Base-by-base conservation (phyloP, 2,888 invertebrate species). In the Amphipoea oculea region DNA sequence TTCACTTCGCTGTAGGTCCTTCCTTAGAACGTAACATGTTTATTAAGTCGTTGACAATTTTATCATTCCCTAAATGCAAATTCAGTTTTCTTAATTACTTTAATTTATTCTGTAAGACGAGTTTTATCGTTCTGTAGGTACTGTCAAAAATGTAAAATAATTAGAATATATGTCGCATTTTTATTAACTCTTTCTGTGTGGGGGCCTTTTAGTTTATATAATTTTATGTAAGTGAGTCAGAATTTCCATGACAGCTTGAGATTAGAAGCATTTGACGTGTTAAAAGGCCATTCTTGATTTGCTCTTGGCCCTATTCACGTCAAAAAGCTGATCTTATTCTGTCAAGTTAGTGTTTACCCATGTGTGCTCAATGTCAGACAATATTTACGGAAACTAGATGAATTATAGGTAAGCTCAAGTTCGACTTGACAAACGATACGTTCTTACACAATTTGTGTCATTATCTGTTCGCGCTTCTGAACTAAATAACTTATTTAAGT, bases 1-100 rank as follows among this genome's bases (percentile, higher is more conserved):
- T 71, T 76, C 2, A 42, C 76, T 75, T 71, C 54, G 87, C 85
- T 86, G 87, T 84, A 87, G 87, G 86, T 84, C 81, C 42, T 12
- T 42, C 42, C 14, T 75, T 60, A 57, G 17, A 63, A n/a, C 2
- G 23, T 62, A 54, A 85, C 78, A 87, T 78, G 71, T 78, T 85
- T 78, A 87, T 85, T 86, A 87, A 73, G 69, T 65, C 67, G 7
- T 60, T 17, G 73, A 48, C 60, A 73, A 85, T 79, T 77, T 79
- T 88, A 88, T 82, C 73, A 69, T 63, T 75, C 63, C 0, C 9
- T 45, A 20, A 63, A 86, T 80, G 86, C 78, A 76, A 85, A 78
- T 86, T 77, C 45, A 48, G 54, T 36, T 67, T 82, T 76, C 76
- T 73, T 86, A 87, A 82, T 87, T 78, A 76, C 60, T 77, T 73